Evolutionary conservation across 2,888 invertebrate genomes (phyloP).

Genomic region (Copidosoma aretas): DNA sequence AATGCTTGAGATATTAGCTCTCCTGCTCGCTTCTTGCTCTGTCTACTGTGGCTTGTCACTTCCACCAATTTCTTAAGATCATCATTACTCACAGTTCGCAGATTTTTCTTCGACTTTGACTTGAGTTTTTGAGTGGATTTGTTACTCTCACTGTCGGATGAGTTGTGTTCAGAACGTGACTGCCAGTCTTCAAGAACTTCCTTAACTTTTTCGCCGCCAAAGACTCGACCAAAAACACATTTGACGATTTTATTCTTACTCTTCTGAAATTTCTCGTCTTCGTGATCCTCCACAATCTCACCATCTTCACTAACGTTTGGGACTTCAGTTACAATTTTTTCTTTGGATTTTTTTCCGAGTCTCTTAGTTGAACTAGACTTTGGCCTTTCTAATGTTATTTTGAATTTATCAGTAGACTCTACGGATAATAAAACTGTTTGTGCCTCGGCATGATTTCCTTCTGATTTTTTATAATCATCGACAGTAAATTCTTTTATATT

Average conservation of each 20-base stretch:
- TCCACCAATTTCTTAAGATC: neutral
- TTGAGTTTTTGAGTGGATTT: neutral
- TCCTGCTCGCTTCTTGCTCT: conserved; percentile 58
- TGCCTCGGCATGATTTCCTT: neutral
- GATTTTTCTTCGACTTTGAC: conserved; percentile 28
- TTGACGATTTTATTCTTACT: conserved; percentile 57
- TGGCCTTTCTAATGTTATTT: neutral
- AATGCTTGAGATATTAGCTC: conserved; percentile 55
- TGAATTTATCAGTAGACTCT: too few species aligned
- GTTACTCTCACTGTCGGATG: conserved; percentile 37
- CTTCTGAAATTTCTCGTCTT: conserved; percentile 27
- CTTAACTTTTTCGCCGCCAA: conserved; percentile 56
- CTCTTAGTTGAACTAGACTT: conserved; percentile 31
- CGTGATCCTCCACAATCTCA: conserved; percentile 51
- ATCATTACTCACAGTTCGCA: neutral
- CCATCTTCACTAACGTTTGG: conserved; percentile 46
- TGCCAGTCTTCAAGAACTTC: conserved; percentile 59
- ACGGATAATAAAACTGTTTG: too few species aligned
- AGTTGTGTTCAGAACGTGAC: conserved; percentile 52
- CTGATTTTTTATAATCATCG: neutral
- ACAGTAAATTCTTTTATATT: neutral
- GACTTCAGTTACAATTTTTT: conserved; percentile 10
- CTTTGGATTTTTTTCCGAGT: conserved; percentile 4
- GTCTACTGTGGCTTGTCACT: conserved; percentile 45
- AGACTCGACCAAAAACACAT: conserved; percentile 58